A percentile compares a stretch with the other conserved stretches of the same genome.
Conservation (phyloP, 2,888 invertebrate species). For the Drosophila meridionalis region DNA sequence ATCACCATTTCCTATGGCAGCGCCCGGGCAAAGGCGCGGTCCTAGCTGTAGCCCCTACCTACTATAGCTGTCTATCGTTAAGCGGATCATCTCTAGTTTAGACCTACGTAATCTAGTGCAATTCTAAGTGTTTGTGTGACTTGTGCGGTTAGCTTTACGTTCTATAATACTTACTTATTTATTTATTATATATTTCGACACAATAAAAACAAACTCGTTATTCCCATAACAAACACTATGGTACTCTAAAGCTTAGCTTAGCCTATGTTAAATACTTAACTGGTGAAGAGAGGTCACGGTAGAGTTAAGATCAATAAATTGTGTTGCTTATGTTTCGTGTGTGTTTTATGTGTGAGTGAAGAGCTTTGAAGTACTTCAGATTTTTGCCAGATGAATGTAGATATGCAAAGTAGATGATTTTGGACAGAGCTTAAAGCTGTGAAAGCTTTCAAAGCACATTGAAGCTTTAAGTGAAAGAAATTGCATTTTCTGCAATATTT, state of each 20-base stretch:
- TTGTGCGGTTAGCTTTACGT: constrained; percentile 59
- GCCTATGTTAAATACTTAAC: not conserved
- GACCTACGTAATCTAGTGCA: constrained; percentile 42
- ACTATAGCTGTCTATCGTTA: constrained; percentile 36
- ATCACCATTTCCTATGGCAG: constrained; percentile 47
- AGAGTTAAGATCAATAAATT: constrained; percentile 11
- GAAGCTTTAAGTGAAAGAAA: not conserved
- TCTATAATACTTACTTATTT: constrained; percentile 37
- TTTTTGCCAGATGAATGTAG: not conserved
- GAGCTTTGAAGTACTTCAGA: not conserved
- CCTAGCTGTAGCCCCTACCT: constrained; percentile 53
- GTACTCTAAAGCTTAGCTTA: constrained; percentile 1
- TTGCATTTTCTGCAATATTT: not conserved
- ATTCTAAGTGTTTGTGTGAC: constrained; percentile 39
- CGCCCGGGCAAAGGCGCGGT: constrained; percentile 29
- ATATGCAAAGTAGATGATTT: not conserved
- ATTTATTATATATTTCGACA: constrained; percentile 58
- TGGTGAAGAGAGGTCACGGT: constrained; percentile 7
- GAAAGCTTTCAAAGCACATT: not conserved
- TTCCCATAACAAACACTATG: not conserved
- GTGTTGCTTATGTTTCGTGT: not conserved
- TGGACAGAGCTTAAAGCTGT: not conserved
- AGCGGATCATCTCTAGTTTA: constrained; percentile 58
- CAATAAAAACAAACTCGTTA: constrained; percentile 38
- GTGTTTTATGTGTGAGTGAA: not conserved